Evolutionary conservation across 92 coral and sea anemone genomes (phyloP).

Genomic region (Siderastrea siderea): DNA sequence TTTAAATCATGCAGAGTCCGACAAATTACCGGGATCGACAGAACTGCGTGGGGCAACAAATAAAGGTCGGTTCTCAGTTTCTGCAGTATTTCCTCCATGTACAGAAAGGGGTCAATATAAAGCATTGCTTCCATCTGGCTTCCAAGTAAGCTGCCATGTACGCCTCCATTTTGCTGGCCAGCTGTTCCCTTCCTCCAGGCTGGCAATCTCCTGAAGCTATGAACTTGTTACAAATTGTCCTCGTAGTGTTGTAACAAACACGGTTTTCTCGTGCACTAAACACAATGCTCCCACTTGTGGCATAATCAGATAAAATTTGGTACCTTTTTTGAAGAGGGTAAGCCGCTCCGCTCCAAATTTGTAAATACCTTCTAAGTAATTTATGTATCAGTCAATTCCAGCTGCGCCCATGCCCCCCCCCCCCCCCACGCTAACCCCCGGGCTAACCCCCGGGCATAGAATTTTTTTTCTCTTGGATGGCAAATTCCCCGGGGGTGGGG

Average conservation of each 20-base stretch:
- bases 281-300: background rate
- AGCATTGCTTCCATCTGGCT: background rate
- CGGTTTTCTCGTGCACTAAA: background rate
- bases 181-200: background rate
- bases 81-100: background rate
- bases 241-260: background rate
- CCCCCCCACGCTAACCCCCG: too few relatives aligned
- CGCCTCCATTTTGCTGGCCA: background rate
- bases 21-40: constrained; percentile 25
- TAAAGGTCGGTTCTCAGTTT: background rate
- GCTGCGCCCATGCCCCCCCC: too few relatives aligned
- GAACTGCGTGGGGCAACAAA: constrained; percentile 28
- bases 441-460: too few relatives aligned
- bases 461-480: too few relatives aligned
- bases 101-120: background rate
- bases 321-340: constrained; percentile 1
- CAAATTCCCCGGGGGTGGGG: too few relatives aligned
- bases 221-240: background rate
- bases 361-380: background rate
- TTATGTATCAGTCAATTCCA: too few relatives aligned
- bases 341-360: constrained; percentile 1
- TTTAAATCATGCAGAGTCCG: constrained; percentile 11
- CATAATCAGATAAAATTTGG: background rate
- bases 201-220: background rate
- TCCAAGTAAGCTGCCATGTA: background rate